Conservation (phyloP, 2,888 invertebrate genomes). For the Callimorpha dominula region DNA sequence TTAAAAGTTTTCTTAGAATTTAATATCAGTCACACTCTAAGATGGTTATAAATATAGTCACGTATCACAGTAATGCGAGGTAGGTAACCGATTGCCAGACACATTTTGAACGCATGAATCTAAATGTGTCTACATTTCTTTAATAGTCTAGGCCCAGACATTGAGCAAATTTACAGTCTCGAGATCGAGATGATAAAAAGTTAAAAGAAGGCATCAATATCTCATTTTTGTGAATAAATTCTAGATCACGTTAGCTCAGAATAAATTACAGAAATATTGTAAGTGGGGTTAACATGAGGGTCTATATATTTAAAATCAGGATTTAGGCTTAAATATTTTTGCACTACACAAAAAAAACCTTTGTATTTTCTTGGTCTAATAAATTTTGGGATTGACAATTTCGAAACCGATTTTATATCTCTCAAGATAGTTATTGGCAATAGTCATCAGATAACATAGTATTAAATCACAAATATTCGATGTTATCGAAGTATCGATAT, state of each 20-base stretch:
- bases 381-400: neutral
- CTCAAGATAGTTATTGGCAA: neutral
- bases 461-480: slow-evolving; percentile 10
- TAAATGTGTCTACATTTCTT: slow-evolving; percentile 7
- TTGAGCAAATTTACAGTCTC: slow-evolving; percentile 6
- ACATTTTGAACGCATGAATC: neutral
- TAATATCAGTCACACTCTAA: neutral
- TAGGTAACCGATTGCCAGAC: slow-evolving; percentile 13
- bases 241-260: slow-evolving; percentile 24
- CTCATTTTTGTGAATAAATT: slow-evolving; percentile 1
- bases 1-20: slow-evolving; percentile 1
- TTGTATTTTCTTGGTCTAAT: neutral
- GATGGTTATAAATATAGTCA: slow-evolving; percentile 1
- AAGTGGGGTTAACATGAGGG: slow-evolving; percentile 4
- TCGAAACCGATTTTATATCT: neutral
- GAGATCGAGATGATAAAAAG: neutral
- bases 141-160: neutral
- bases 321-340: too few relatives aligned
- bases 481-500: slow-evolving; percentile 41
- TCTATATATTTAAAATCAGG: neutral
- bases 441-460: slow-evolving; percentile 9
- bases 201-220: neutral
- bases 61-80: neutral
- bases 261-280: slow-evolving; percentile 40
- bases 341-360: neutral